These are phyloP conservation scores for Lordiphosa collinella DNA, from an alignment of 1,140 invertebrate species.

Conservation along the genomic window DNA sequence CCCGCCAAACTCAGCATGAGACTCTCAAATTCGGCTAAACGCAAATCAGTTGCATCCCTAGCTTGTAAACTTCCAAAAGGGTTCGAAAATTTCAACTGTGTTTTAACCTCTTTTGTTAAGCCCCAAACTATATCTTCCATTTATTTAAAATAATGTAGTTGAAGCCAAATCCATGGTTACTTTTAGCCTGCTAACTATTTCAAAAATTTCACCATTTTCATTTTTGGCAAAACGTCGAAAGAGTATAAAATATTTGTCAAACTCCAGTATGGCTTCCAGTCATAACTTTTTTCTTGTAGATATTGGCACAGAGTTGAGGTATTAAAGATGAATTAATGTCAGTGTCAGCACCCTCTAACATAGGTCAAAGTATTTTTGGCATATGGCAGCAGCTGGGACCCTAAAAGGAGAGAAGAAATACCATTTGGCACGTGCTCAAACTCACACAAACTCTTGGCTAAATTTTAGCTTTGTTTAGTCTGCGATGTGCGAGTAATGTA, in stretches of 20 bases:
- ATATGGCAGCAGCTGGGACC: slow-evolving; percentile 1
- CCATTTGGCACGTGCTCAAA: slow-evolving; percentile 58
- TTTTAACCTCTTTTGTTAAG: no score
- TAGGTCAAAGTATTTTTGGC: slow-evolving; percentile 22
- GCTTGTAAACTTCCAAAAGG: no score
- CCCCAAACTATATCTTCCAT: no score
- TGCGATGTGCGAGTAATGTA: slow-evolving; percentile 12
- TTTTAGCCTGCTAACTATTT: no score
- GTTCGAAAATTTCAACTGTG: no score
- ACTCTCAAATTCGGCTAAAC: no score
- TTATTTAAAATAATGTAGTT: no score
- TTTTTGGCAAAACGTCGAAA: no score
- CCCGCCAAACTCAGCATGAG: no score
- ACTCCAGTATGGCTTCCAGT: neutral
- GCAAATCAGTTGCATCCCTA: no score
- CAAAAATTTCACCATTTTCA: no score
- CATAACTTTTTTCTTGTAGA: neutral
- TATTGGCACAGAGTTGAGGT: slow-evolving; percentile 4
- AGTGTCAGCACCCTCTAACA: slow-evolving; percentile 30
- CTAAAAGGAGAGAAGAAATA: neutral
- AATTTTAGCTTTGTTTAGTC: slow-evolving; percentile 53
- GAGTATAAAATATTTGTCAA: neutral
- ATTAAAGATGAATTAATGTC: slow-evolving; percentile 25
- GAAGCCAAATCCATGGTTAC: no score
- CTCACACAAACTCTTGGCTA: slow-evolving; percentile 26